Evolutionary conservation across 2,113 vertebrate species (phyloP), one percentile per base, ranked within the genome.

Genomic region (Scomber scombrus): DNA sequence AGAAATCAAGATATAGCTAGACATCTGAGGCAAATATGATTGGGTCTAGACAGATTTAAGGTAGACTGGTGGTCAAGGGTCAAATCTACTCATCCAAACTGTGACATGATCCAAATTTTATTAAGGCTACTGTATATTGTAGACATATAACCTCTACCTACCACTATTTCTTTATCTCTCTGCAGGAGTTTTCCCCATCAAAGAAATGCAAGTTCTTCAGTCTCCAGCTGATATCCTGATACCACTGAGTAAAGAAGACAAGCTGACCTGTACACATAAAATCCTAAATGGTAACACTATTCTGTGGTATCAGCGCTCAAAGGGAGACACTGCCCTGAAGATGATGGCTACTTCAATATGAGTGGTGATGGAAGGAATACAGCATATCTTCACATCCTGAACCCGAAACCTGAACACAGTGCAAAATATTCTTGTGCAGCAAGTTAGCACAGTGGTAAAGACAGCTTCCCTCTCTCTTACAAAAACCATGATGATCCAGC

Each of bases 351-450:
- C 16, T 92, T 93, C 19, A 64, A 19, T 0, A 52, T 92, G 49
- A 92, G 50, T n/a, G 93, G 93, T 64, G 26, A 93, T 23, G 93
- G 86, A 29, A 3, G 18, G 13, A 71, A 71, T 9, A 18, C 18
- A 0, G 87, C 56, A 6, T 14, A 34, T 75, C 87, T 94, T 9
- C 86, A 90, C 1, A 55, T 93, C 10, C 18, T 54, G 4, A 87
- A 54, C 4, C 54, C 21, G 19, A 76, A 1, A 14, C 40, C 63
- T 9, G 75, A 86, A 55, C 85, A 93, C 71, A 82, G 55, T 0
- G 86, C 76, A 26, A 82, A 80, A 31, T 93, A 94, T 82, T 92
- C 92, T 60, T 93, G 90, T 68, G 91, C 93, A 55, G 88, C 85
- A 2, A 56, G 85, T 71, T 63, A 47, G n/a, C 91, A 93, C 93